Conservation (phyloP, 2,113 vertebrate species). For the Dicentrarchus labrax region DNA sequence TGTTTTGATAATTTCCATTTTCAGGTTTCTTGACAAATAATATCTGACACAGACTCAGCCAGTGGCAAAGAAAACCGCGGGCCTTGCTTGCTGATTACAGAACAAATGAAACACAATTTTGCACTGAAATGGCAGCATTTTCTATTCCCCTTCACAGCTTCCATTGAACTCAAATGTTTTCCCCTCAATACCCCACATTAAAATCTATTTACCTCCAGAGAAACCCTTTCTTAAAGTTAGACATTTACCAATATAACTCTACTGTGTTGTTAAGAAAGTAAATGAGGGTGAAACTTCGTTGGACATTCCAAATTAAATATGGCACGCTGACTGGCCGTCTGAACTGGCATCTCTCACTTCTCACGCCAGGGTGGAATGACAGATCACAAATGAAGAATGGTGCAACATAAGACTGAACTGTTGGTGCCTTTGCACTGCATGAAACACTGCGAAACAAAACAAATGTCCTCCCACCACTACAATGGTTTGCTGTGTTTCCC, state of each 20-base stretch:
- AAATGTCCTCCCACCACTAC: background rate
- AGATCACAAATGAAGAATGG: slow-evolving; percentile 46
- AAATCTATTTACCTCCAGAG: slow-evolving; percentile 14
- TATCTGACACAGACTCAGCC: slow-evolving; percentile 42
- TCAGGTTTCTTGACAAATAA: slow-evolving; percentile 48
- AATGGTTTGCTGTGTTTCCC: background rate
- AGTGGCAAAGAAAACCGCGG: slow-evolving; percentile 50
- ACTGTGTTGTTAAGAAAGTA: slow-evolving; percentile 22
- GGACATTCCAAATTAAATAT: slow-evolving; percentile 56
- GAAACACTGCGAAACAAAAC: slow-evolving; percentile 9
- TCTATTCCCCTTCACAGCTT: slow-evolving; percentile 4
- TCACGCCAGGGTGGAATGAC: slow-evolving; percentile 20
- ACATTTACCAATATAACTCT: slow-evolving; percentile 22
- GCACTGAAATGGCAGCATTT: slow-evolving; percentile 35
- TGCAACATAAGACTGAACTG: slow-evolving; percentile 31
- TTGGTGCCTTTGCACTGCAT: slow-evolving; percentile 29
- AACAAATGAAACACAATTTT: slow-evolving; percentile 54
- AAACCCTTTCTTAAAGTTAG: background rate
- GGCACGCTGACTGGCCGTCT: slow-evolving; percentile 47
- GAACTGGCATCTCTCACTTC: slow-evolving; percentile 17
- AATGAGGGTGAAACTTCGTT: slow-evolving; percentile 19
- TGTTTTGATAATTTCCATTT: slow-evolving; percentile 47
- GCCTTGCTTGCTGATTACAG: slow-evolving; percentile 46
- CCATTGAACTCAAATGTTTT: slow-evolving; percentile 16
- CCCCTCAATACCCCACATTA: slow-evolving; percentile 9